Base-by-base conservation (phyloP, 2,797 vertebrate species). In the Catharus ustulatus region DNA sequence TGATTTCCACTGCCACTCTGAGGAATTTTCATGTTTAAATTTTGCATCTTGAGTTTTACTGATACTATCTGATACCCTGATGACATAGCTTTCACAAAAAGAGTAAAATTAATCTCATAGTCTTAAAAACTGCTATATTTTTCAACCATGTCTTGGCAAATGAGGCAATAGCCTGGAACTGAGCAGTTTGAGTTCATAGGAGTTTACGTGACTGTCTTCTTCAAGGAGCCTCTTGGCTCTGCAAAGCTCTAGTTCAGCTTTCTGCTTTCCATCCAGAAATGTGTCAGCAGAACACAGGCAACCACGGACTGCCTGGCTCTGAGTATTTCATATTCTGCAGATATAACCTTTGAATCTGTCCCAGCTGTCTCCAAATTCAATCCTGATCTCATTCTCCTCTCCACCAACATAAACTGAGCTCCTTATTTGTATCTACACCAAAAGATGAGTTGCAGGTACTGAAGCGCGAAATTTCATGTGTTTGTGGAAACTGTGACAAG, bases 241-340 rank as follows among this genome's bases (percentile, higher is more conserved):
- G 83, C 71, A 86, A 19, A 49, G 71, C 68, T 89, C 83, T 68
- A 71, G 58, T 91, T 91, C 6, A 30, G 34, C 64, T 94, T 93
- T 94, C 87, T 91, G 89, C 95, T 79, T 95, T 87, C 54, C 51
- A 74, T 96, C 94, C 95, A 96, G 95, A 94, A 96, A 95, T 93
- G 87, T 96, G 95, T 96, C 95, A 96, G 88, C 85, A 93, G 94
- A 95, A 86, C 76, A 94, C 24, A 88, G 78, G 68, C 84, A 89
- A 87, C 90, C 88, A 51, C 8, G 90, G 91, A 54, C 85, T 90
- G 94, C 29, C 94, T 93, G 90, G 46, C 90, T 95, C 82, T 87
- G 88, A 93, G 81, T 94, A 93, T 94, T 95, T 93, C 87, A 84
- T 96, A 61, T 93, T 93, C 95, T 94, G 78, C 83, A 94, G 90